phyloP scores from a whole-genome alignment of 2,113 vertebrate species.

The Triplophysa siluroides region DNA sequence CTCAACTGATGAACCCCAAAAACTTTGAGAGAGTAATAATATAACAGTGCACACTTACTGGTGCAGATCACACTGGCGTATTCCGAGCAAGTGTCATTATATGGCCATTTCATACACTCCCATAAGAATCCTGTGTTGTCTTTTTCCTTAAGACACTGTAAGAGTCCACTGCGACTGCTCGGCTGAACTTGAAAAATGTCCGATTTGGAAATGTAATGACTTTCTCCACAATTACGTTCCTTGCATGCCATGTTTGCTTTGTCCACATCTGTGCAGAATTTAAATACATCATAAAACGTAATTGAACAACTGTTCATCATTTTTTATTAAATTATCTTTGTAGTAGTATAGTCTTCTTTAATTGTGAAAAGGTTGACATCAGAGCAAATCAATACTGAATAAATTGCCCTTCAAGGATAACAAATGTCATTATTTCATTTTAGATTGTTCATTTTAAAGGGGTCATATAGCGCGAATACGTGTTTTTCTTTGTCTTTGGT shows the following conservation, averaged over 20 bases:
- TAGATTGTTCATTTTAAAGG: too few species aligned
- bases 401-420: too few species aligned
- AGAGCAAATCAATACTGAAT: too few species aligned
- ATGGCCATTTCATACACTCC: slow-evolving; percentile 55
- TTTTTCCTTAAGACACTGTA: not conserved
- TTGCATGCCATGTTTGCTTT: slow-evolving; percentile 46
- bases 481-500: too few species aligned
- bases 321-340: too few species aligned
- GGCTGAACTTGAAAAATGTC: fast-evolving
- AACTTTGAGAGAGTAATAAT: too few species aligned
- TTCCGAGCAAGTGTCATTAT: fast-evolving
- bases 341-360: too few species aligned
- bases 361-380: too few species aligned
- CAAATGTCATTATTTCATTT: too few species aligned
- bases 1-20: too few species aligned
- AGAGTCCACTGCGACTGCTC: not conserved
- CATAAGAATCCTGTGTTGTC: slow-evolving; percentile 37
- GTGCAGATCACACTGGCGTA: slow-evolving; percentile 56
- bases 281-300: not conserved
- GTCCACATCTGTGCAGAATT: fast-evolving
- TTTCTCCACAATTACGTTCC: not conserved
- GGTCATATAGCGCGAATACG: too few species aligned
- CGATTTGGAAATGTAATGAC: fast-evolving
- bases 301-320: too few species aligned
- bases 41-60: slow-evolving; percentile 47